These are phyloP conservation scores for Brachyalestes nurse DNA, from an alignment of 2,797 vertebrate species.

Conservation along the genomic window DNA sequence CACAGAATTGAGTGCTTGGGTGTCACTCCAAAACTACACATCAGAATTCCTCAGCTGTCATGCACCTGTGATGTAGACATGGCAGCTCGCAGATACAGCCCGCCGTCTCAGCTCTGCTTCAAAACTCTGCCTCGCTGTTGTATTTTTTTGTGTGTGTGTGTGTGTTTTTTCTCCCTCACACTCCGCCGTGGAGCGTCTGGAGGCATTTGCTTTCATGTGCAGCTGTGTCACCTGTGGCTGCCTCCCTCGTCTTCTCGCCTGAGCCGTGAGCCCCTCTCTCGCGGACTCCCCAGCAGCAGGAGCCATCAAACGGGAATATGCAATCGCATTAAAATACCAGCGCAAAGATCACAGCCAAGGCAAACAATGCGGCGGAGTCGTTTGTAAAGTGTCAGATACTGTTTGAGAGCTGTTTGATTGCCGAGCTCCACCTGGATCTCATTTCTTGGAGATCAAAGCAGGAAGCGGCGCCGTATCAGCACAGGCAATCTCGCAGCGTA, in stretches of 20 bases:
- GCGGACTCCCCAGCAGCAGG: constrained; percentile 21
- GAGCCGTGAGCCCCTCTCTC: constrained; percentile 24
- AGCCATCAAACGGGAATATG: constrained; percentile 49
- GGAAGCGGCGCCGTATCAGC: constrained; percentile 37
- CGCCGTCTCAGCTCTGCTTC: constrained; percentile 28
- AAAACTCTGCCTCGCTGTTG: not conserved
- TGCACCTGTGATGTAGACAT: constrained; percentile 43
- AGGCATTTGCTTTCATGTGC: constrained; percentile 51
- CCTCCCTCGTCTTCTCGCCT: constrained; percentile 39
- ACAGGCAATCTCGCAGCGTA: constrained; percentile 39
- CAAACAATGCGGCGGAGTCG: constrained; percentile 29
- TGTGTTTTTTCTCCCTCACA: constrained; percentile 23
- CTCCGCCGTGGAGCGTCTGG: constrained; percentile 22
- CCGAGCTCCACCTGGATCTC: constrained; percentile 28
- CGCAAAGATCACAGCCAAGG: constrained; percentile 41
- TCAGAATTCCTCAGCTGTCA: constrained; percentile 47
- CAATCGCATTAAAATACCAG: constrained; percentile 37
- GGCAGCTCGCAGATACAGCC: constrained; percentile 34
- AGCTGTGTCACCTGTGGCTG: constrained; percentile 50
- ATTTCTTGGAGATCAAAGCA: constrained; percentile 48
- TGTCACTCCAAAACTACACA: constrained; percentile 44
- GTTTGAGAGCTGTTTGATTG: constrained; percentile 45
- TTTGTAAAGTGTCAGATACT: constrained; percentile 34
- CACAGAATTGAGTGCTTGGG: constrained; percentile 27
- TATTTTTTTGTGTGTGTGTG: no score